phyloP scores from a whole-genome alignment of 1,140 invertebrate species.

The Amyelois transitella region DNA sequence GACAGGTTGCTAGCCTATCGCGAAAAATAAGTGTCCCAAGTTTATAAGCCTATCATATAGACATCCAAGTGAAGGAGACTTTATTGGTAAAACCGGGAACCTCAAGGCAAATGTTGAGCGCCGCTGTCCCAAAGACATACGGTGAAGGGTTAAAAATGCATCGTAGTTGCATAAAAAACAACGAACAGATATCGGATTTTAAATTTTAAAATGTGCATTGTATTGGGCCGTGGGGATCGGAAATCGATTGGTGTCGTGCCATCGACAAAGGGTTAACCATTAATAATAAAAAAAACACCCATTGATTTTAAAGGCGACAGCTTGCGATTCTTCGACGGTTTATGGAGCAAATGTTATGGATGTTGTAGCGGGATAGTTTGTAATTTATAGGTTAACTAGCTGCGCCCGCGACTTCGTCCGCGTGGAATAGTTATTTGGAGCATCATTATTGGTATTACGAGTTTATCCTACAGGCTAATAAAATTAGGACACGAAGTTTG shows the following conservation, averaged over 20 bases:
- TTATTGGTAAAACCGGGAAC: not conserved
- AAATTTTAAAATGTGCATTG: slow-evolving; percentile 74
- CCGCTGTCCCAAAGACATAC: slow-evolving; percentile 47
- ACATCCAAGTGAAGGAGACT: too few species aligned
- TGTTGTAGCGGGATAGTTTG: not conserved
- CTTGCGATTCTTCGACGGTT: slow-evolving; percentile 14
- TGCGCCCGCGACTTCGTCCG: too few species aligned
- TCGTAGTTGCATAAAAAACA: slow-evolving; percentile 63
- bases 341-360: slow-evolving; percentile 24
- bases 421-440: too few species aligned
- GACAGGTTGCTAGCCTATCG: too few species aligned
- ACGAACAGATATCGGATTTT: slow-evolving; percentile 71
- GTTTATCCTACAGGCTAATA: too few species aligned
- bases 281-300: slow-evolving; percentile 19
- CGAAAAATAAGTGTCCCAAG: too few species aligned
- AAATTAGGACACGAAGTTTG: too few species aligned
- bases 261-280: slow-evolving; percentile 65
- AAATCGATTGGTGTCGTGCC: slow-evolving; percentile 66
- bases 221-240: slow-evolving; percentile 62
- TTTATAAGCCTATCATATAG: too few species aligned
- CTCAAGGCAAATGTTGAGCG: slow-evolving; percentile 33
- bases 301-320: slow-evolving; percentile 10
- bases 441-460: too few species aligned
- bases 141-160: slow-evolving; percentile 72
- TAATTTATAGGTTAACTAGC: too few species aligned